Evolutionary conservation across 1,140 invertebrate species (phyloP).

Genomic region (Meloidogyne floridensis): DNA sequence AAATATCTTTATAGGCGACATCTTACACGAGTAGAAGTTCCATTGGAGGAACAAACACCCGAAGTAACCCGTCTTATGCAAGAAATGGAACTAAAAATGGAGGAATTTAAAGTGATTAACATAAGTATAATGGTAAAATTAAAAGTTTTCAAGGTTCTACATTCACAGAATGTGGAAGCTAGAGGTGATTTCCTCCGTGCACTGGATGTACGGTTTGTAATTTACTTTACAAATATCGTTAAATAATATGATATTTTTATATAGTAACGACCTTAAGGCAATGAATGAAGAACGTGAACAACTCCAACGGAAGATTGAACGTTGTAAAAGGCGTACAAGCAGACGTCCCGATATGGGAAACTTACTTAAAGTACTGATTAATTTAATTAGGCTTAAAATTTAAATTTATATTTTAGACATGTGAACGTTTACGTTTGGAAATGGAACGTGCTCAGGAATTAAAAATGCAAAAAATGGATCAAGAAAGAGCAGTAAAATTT

Average conservation of each 20-base stretch:
- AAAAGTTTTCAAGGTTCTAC: conserved; percentile 35
- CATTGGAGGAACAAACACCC: conserved; percentile 46
- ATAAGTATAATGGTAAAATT: background rate
- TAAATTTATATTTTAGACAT: conserved; percentile 22
- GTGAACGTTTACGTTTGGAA: conserved; percentile 39
- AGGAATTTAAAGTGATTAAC: conserved; percentile 52
- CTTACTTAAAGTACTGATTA: conserved; percentile 19
- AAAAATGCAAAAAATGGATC: conserved; percentile 47
- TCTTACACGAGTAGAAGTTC: conserved; percentile 52
- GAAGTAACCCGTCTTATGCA: conserved; percentile 40
- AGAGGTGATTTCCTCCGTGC: conserved; percentile 45
- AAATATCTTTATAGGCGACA: conserved; percentile 50
- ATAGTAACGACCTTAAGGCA: conserved; percentile 45
- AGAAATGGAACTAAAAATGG: conserved; percentile 51
- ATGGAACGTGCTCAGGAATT: conserved; percentile 46
- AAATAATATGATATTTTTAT: background rate
- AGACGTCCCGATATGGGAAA: conserved; percentile 42
- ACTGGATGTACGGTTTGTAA: conserved; percentile 39
- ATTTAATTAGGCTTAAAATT: background rate
- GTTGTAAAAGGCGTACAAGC: conserved; percentile 38
- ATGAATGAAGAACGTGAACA: conserved; percentile 58
- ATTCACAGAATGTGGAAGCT: conserved; percentile 48
- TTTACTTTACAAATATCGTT: background rate
- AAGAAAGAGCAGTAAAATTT: conserved; percentile 44
- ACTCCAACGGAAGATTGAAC: conserved; percentile 48